phyloP scores from a whole-genome alignment of 1,140 invertebrate genomes.

The Apis dorsata region DNA sequence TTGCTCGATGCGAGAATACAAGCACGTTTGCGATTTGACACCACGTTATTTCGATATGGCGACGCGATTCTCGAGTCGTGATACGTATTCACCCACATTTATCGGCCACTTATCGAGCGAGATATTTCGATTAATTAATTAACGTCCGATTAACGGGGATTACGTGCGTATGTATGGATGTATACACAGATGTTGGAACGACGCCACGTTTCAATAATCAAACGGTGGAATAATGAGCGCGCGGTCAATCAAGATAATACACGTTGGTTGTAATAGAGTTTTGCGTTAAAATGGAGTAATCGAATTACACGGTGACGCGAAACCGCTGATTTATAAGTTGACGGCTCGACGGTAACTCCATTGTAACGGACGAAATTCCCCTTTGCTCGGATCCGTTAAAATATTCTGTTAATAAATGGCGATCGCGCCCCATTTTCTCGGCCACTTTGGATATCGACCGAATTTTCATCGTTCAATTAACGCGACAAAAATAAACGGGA shows the following conservation, averaged over 20 bases:
- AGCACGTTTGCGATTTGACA: too few relatives aligned
- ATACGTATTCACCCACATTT: neutral
- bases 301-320: constrained; percentile 11
- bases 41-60: too few relatives aligned
- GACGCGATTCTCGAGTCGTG: too few relatives aligned
- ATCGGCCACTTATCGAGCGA: neutral
- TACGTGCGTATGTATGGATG: too few relatives aligned
- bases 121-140: neutral
- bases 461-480: neutral
- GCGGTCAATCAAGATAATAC: constrained; percentile 29
- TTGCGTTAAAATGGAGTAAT: constrained; percentile 8
- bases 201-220: constrained; percentile 4
- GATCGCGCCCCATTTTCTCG: neutral
- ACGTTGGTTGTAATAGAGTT: constrained; percentile 9
- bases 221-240: constrained; percentile 6
- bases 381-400: neutral
- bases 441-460: too few relatives aligned
- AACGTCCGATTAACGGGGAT: neutral
- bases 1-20: too few relatives aligned
- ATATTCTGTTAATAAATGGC: too few relatives aligned
- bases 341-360: neutral
- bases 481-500: neutral
- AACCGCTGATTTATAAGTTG: constrained; percentile 28
- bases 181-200: neutral
- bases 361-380: neutral